A percentile compares a stretch with the other conserved stretches of the same genome.
phyloP scores from a whole-genome alignment of 2,888 invertebrate species.

The Arge pagana region DNA sequence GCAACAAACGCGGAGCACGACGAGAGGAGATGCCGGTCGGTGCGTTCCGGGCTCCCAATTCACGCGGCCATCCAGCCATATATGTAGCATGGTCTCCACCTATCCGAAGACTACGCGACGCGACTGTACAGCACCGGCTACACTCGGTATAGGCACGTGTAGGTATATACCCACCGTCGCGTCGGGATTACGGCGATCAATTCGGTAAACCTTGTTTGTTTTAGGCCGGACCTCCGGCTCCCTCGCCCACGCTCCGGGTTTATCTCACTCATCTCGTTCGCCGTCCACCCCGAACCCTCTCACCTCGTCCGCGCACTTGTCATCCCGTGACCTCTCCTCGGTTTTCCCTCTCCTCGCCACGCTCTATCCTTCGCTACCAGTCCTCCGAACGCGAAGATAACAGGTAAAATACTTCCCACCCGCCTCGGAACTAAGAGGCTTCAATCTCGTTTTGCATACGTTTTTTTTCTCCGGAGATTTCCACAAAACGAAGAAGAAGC shows the following conservation, averaged over 20 bases:
- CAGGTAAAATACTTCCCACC: background rate
- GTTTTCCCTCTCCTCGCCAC: constrained; percentile 19
- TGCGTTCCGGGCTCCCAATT: background rate
- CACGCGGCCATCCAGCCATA: background rate
- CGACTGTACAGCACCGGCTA: too few species aligned
- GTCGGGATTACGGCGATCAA: constrained; percentile 53
- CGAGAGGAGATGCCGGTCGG: background rate
- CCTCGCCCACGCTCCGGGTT: constrained; percentile 9
- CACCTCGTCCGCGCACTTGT: constrained; percentile 8
- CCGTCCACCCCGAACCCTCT: background rate
- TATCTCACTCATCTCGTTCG: constrained; percentile 1
- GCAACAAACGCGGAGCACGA: constrained; percentile 25
- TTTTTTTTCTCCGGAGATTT: constrained; percentile 7
- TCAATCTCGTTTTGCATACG: constrained; percentile 6
- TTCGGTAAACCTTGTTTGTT: constrained; percentile 54
- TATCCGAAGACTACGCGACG: too few species aligned
- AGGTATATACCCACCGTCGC: constrained; percentile 9
- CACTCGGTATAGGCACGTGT: too few species aligned
- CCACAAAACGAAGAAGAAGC: too few species aligned
- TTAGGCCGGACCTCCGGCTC: constrained; percentile 42
- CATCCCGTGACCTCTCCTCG: constrained; percentile 11
- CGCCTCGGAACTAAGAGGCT: background rate
- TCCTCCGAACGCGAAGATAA: background rate
- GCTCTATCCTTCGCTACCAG: constrained; percentile 25
- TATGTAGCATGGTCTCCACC: too few species aligned